Evolutionary conservation across 2,797 vertebrate genomes (phyloP), one percentile per base, ranked within the genome.

Genomic region (Cyclopterus lumpus): DNA sequence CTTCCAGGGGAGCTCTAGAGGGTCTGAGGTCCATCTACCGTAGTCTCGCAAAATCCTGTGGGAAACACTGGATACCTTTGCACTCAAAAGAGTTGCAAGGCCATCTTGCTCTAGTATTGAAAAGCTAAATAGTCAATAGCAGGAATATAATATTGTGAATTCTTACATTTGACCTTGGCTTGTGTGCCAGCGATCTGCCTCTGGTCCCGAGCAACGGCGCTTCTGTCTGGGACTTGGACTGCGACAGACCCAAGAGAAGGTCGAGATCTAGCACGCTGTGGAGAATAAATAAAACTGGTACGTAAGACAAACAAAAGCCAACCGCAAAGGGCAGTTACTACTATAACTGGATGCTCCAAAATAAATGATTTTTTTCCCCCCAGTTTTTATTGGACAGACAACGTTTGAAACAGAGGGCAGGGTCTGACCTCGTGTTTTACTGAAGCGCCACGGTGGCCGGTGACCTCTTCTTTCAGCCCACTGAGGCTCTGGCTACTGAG

Each of bases 341-440:
- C 11, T 40, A 40, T 40, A 11, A 4, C 8, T 57, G 4, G 15
- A 7, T 54, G 2, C 75, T 55, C 16, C 60, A 8, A 73, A 59
- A 44, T 8, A 8, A 62, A 57, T 2, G 16, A 6, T 44, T 15
- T 20, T 5, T 40, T 70, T n/a, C n/a, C n/a, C n/a, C n/a, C n/a
- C 6, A 38, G 24, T 57, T 55, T 48, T 62, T 30, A 63, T 30
- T 60, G 11, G 1, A 62, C 14, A 67, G 22, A 2, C 9, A 59
- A 66, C 8, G 59, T 49, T 22, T 67, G 32, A 60, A 36, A 54
- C 30, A 9, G 11, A 78, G 18, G 24, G 63, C n/a, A 16, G 10
- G 20, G 15, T 77, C 86, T 77, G 40, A 94, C 93, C 89, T 93
- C 91, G 11, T 86, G 84, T 74, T 92, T 93, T 22, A 93, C 69